Base-by-base conservation (phyloP, 2,888 invertebrate genomes). In the Meteorus colon region DNA sequence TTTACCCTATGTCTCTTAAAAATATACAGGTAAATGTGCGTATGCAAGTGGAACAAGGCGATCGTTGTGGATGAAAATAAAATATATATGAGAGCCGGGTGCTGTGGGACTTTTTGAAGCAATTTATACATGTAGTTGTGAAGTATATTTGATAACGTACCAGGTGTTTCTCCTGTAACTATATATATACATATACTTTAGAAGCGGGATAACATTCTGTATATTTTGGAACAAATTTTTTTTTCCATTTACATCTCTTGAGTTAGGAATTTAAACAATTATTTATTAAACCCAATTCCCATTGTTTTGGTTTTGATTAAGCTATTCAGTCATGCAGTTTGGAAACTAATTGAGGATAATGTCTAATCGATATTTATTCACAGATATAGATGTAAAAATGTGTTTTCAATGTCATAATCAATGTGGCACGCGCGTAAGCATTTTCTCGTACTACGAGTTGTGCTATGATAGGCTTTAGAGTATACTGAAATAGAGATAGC, bases 401-500 rank as follows among this genome's bases (percentile, higher is more conserved):
- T 55, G 2, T 55, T 55, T 55, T 19, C 19, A 55, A 67, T 66
- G 67, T 67, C 67, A 67, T 51, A 65, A 65, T 59, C 31, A 68
- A 68, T 41, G n/a, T 45, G 51, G 31, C 45, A 63, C 59, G 24
- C 41, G 69, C 45, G 29, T 34, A 31, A 63, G 55, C 69, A 31
- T 48, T 69, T 62, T 41, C 62, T 70, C 70, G 37, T 63, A 76
- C 76, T 68, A 76, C 71, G 75, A 65, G 70, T 63, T 59, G 71
- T 73, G 77, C 80, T 78, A 78, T 78, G 78, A 80, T 78, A 80
- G 69, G 75, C 75, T 73, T 51, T 72, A 27, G 76, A 76, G 77
- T 79, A 79, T 76, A 77, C 31, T 63, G 63, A 74, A 78, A 73
- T 77, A 78, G 73, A 71, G 78, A 80, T 77, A 75, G 74, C 73